These are phyloP conservation scores for Labrus mixtus DNA, from an alignment of 2,113 vertebrate species.

Conservation along the genomic window DNA sequence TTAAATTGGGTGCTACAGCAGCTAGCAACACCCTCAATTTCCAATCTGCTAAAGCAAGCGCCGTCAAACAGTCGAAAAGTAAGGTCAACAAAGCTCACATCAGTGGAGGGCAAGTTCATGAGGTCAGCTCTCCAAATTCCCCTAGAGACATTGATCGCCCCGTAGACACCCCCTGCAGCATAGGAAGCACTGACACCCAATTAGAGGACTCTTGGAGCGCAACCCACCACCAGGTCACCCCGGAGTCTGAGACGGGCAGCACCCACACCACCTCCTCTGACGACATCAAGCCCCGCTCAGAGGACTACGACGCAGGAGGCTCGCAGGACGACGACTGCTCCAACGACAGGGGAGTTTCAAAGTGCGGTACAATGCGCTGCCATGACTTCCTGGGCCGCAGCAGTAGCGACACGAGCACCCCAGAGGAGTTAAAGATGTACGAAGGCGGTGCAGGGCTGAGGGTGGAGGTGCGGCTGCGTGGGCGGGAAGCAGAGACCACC, in stretches of 20 bases:
- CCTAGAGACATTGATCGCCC: constrained; percentile 80
- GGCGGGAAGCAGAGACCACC: constrained; percentile 89
- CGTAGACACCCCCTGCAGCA: constrained; percentile 83
- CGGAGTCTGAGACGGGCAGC: constrained; percentile 93
- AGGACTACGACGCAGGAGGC: constrained; percentile 98
- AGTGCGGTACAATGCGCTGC: constrained; percentile 95
- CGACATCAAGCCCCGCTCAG: constrained; percentile 97
- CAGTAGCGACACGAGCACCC: constrained; percentile 98
- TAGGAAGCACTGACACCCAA: constrained; percentile 83
- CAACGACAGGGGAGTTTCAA: constrained; percentile 92
- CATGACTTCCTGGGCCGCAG: constrained; percentile 96
- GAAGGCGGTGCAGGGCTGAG: constrained; percentile 88
- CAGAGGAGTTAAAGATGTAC: constrained; percentile 94
- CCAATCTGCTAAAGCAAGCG: constrained; percentile 12
- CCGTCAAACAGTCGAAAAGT: constrained; percentile 19
- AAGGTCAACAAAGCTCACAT: constrained; percentile 25
- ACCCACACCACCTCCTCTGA: constrained; percentile 94
- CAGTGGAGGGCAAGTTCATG: constrained; percentile 25
- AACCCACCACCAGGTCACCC: constrained; percentile 89
- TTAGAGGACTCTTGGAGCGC: constrained; percentile 87
- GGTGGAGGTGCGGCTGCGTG: constrained; percentile 93
- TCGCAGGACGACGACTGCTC: constrained; percentile 97
- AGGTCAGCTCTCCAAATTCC: constrained; percentile 55
- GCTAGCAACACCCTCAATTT: constrained; percentile 13
- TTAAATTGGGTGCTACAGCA: constrained; percentile 7